Evolutionary conservation across 2,113 vertebrate species (phyloP).

Genomic region (Urocynchramus pylzowi): DNA sequence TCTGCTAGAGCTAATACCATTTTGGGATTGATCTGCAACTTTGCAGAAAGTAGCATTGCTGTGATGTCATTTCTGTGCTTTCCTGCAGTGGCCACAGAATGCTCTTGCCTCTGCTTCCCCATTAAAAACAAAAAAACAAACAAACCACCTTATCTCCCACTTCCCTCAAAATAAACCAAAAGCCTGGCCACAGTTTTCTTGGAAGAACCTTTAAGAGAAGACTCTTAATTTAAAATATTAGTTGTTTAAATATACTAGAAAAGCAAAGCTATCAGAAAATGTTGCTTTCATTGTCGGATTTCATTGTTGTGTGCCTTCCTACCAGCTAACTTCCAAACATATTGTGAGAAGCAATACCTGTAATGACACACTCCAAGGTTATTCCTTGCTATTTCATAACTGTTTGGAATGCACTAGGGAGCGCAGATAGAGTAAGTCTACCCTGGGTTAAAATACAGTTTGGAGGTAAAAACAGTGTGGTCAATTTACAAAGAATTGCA

Average conservation of each 20-base stretch:
- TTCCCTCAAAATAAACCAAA: background rate
- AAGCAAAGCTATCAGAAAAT: background rate
- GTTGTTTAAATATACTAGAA: background rate
- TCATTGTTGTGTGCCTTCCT: background rate
- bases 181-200: background rate
- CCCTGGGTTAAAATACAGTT: background rate
- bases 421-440: background rate
- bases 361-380: background rate
- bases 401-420: background rate
- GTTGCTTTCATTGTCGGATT: background rate
- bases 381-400: background rate
- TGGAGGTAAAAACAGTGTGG: background rate
- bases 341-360: background rate
- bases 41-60: background rate
- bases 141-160: fast-evolving
- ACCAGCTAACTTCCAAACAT: background rate
- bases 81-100: background rate
- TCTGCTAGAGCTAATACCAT: background rate
- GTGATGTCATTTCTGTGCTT: background rate
- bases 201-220: background rate
- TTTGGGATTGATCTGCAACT: background rate
- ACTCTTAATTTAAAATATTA: background rate
- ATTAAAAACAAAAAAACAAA: background rate
- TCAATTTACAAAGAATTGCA: background rate
- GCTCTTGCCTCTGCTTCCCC: background rate